phyloP scores from a whole-genome alignment of 1,140 invertebrate genomes.

The Sarcophaga peregrina region DNA sequence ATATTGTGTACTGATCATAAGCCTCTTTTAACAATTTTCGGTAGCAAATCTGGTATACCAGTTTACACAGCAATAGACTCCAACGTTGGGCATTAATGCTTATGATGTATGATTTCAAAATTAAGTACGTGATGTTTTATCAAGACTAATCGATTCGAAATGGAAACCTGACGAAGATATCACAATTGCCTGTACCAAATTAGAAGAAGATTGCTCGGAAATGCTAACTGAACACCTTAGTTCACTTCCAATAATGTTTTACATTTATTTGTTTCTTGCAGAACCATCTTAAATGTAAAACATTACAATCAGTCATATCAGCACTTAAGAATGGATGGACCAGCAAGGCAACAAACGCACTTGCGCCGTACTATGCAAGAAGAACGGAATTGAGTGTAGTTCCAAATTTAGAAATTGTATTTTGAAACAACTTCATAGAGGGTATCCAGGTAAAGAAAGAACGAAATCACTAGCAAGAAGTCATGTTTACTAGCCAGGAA shows the following conservation, averaged over 20 bases:
- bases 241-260: background rate
- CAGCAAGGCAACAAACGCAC: background rate
- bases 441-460: conserved; percentile 68
- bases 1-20: no score
- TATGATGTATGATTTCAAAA: no score
- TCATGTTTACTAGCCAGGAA: conserved; percentile 68
- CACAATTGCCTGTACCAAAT: no score
- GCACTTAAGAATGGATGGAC: conserved; percentile 16
- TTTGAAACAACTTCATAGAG: conserved; percentile 64
- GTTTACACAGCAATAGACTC: no score
- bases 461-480: conserved; percentile 69
- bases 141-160: background rate
- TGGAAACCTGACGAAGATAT: conserved; percentile 54
- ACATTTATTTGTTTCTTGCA: background rate
- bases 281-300: background rate
- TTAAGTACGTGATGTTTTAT: no score
- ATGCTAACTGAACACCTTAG: background rate
- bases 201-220: no score
- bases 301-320: conserved; percentile 22
- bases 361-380: no score
- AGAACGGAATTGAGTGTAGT: no score
- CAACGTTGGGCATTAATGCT: no score
- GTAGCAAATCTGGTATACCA: no score
- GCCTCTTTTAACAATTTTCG: no score
- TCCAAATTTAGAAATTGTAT: background rate